phyloP scores from a whole-genome alignment of 1,140 invertebrate genomes.

The Drosophila nigrodunni region DNA sequence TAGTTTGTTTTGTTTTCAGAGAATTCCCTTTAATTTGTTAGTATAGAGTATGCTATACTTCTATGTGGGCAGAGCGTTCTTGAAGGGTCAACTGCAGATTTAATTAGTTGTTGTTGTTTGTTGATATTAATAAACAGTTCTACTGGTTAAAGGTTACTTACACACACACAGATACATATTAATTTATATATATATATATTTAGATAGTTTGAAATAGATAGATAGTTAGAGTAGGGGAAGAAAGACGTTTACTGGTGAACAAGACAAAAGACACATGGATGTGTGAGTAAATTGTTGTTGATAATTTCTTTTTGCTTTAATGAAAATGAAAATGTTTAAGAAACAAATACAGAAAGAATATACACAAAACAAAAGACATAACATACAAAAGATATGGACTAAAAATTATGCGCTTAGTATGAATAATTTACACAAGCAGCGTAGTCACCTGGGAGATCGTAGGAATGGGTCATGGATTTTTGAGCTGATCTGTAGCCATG shows the following conservation, averaged over 20 bases:
- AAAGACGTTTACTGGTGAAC: constrained; percentile 78
- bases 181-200: constrained; percentile 49
- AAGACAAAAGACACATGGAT: constrained; percentile 85
- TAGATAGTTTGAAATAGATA: constrained; percentile 40
- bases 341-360: constrained; percentile 35
- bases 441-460: constrained; percentile 37
- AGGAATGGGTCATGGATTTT: not conserved
- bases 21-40: constrained; percentile 73
- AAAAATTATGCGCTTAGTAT: constrained; percentile 66
- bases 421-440: constrained; percentile 71
- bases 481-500: constrained; percentile 13
- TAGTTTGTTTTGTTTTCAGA: constrained; percentile 20
- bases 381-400: constrained; percentile 56
- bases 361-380: constrained; percentile 31
- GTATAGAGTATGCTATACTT: constrained; percentile 13
- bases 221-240: constrained; percentile 32
- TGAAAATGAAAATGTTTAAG: constrained; percentile 68
- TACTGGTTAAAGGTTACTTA: constrained; percentile 44
- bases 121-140: constrained; percentile 54
- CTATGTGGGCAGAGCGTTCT: constrained; percentile 57
- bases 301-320: constrained; percentile 43
- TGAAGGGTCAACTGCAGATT: constrained; percentile 49
- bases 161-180: constrained; percentile 34
- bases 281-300: constrained; percentile 82
- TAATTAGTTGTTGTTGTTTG: constrained; percentile 65